A percentile compares a stretch with the other conserved stretches of the same genome.
These are phyloP conservation scores for Molossus molossus DNA, from an alignment of 2,797 vertebrate genomes.

Conservation along the genomic window DNA sequence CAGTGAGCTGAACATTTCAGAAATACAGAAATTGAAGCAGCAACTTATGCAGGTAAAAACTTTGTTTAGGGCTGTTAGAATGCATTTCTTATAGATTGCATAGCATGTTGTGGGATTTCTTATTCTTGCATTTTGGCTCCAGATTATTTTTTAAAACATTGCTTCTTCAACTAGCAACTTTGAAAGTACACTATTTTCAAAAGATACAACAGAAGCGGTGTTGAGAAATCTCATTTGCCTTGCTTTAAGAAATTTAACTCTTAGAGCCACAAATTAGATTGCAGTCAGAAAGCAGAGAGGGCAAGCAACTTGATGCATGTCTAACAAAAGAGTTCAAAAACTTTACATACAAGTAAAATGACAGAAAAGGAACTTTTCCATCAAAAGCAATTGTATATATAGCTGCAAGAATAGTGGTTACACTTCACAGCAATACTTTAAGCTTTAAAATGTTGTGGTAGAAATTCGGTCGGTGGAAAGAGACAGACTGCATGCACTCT, in stretches of 20 bases:
- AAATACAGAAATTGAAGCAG: slow-evolving; percentile 99
- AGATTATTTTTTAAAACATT: slow-evolving; percentile 8
- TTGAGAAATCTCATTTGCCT: slow-evolving; percentile 33
- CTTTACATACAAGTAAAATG: not conserved
- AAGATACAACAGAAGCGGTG: not conserved
- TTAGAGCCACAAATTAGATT: not conserved
- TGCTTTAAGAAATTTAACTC: slow-evolving; percentile 28
- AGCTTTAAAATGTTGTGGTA: not conserved
- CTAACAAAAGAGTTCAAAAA: not conserved
- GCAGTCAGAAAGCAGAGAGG: not conserved
- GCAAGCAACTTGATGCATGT: not conserved
- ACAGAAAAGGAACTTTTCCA: slow-evolving; percentile 3
- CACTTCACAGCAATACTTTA: not conserved
- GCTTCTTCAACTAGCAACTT: slow-evolving; percentile 15
- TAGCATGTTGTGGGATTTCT: rapidly evolving
- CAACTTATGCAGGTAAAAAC: slow-evolving; percentile 97
- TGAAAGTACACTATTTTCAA: not conserved
- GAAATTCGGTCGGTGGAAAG: too few relatives aligned
- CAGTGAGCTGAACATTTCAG: slow-evolving; percentile 99
- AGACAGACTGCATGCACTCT: too few relatives aligned
- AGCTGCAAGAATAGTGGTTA: not conserved
- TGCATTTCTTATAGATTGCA: not conserved
- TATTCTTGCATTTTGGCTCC: slow-evolving; percentile 6
- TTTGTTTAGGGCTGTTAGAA: not conserved
- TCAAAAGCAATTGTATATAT: not conserved